Base-by-base conservation (phyloP, 1,140 invertebrate species). In the Lucilia cuprina region DNA sequence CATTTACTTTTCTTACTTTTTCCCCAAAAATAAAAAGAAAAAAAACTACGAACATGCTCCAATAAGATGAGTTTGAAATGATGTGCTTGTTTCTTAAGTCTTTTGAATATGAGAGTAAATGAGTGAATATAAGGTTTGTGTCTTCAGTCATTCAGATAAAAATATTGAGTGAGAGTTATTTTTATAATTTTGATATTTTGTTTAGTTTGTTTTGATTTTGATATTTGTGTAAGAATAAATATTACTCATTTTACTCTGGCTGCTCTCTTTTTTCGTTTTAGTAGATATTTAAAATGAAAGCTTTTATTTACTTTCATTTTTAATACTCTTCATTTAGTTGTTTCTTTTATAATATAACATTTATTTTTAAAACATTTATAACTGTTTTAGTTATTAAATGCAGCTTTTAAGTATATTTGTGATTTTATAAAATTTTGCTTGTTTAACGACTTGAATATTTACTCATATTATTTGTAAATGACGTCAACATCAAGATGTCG, bases 131-230 rank as follows among this genome's bases (percentile, higher is more conserved):
- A 65, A 70, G 65, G 12, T 34, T 50, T 50, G 41, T 21, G 49
- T 70, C n/a, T 80, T 82, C 10, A 65, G 17, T 25, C 25, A 74
- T 14, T 74, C 82, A 75, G 85, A 84, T 86, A n/a, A n/a, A n/a
- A n/a, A 86, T 87, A 30, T 30, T 30, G 25, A 30, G 25, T 30
- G 25, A 30, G 25, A 30, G 25, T 30, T 30, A 3, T 30, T 30
- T 88, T 85, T 60, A 80, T 41, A 41, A 41, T 41, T 41, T 41
- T 41, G 41, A 41, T 41, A 10, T 87, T 82, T 87, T 83, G 85
- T 86, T 80, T 77, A 85, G 30, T 85, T 87, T 84, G 60, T 50
- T 41, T 78, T 47, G 14, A 19, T 78, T 78, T 78, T 78, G 75
- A 78, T 41, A 41, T 14, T 78, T 41, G 0, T 41, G 1, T 8